These are phyloP conservation scores for Nomada ruficornis DNA, from an alignment of 2,888 invertebrate genomes.

Conservation along the genomic window DNA sequence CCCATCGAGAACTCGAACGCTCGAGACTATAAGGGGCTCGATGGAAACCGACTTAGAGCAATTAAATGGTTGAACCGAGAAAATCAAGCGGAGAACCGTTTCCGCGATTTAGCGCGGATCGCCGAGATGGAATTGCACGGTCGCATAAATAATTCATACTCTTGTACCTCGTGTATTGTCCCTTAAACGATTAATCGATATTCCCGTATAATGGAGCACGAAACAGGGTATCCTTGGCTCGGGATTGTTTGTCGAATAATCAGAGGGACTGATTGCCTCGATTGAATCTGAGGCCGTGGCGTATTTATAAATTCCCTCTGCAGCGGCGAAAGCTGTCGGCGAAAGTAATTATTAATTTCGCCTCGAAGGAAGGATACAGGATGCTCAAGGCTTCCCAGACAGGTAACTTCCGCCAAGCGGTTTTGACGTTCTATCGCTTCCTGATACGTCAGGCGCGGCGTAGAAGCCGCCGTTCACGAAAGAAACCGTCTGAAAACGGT, in stretches of 20 bases:
- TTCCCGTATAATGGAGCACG: slow-evolving; percentile 50
- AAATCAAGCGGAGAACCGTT: not conserved
- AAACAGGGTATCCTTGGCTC: slow-evolving; percentile 13
- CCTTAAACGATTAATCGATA: slow-evolving; percentile 62
- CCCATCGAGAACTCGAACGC: not conserved
- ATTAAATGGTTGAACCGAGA: slow-evolving; percentile 17
- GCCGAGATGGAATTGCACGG: slow-evolving; percentile 48
- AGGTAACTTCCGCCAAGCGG: not conserved
- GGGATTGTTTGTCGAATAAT: slow-evolving; percentile 42
- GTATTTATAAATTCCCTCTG: slow-evolving; percentile 21
- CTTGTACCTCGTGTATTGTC: slow-evolving; percentile 45
- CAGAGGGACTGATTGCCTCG: slow-evolving; percentile 29
- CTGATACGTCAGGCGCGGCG: slow-evolving; percentile 14
- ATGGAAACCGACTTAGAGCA: slow-evolving; percentile 13
- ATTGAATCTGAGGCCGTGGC: slow-evolving; percentile 24
- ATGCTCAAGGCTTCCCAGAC: not conserved
- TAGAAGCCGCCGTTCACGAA: not conserved
- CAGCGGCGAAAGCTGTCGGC: not conserved
- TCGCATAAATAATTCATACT: slow-evolving; percentile 54
- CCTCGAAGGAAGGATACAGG: not conserved
- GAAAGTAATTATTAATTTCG: slow-evolving; percentile 25
- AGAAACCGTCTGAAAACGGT: slow-evolving; percentile 27
- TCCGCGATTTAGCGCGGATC: slow-evolving; percentile 10
- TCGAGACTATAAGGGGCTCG: not conserved
- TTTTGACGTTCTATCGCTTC: slow-evolving; percentile 5